Conservation (phyloP, 2,113 vertebrate genomes). For the Nibea coibor region DNA sequence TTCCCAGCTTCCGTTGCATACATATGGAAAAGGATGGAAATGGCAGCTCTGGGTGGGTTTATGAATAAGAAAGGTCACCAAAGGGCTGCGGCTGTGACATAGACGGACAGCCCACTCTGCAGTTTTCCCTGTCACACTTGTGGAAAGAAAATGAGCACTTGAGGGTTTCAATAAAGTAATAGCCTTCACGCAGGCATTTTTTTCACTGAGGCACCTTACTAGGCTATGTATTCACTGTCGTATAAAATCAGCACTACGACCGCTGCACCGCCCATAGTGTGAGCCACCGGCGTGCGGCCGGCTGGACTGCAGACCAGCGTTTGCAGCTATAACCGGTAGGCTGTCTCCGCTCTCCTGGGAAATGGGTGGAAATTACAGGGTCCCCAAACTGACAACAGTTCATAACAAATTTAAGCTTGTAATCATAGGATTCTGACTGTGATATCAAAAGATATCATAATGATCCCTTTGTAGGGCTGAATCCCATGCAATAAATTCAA, state of each 20-base stretch:
- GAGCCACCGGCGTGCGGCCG: slow-evolving; percentile 31
- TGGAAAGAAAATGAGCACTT: slow-evolving; percentile 47
- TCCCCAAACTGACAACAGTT: slow-evolving; percentile 30
- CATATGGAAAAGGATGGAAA: slow-evolving; percentile 80
- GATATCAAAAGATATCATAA: slow-evolving; percentile 51
- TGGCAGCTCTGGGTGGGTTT: slow-evolving; percentile 62
- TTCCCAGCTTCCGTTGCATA: slow-evolving; percentile 62
- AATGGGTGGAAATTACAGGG: slow-evolving; percentile 58
- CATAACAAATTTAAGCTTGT: slow-evolving; percentile 38
- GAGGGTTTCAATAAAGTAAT: slow-evolving; percentile 23
- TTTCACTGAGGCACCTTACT: slow-evolving; percentile 52
- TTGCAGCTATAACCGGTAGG: slow-evolving; percentile 29
- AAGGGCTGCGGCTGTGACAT: slow-evolving; percentile 68
- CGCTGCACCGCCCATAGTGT: slow-evolving; percentile 43
- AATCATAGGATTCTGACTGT: slow-evolving; percentile 46
- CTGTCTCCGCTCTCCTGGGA: slow-evolving; percentile 29
- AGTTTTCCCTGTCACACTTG: slow-evolving; percentile 48
- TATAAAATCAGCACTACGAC: slow-evolving; percentile 69
- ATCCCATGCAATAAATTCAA: slow-evolving; percentile 27
- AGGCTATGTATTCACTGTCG: slow-evolving; percentile 51
- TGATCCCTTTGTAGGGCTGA: slow-evolving; percentile 8
- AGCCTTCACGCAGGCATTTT: slow-evolving; percentile 27
- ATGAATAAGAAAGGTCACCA: slow-evolving; percentile 74
- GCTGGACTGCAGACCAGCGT: slow-evolving; percentile 13
- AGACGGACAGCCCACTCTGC: slow-evolving; percentile 65